Percentiles rank a stretch among this genome's conserved stretches.
These are phyloP conservation scores for Euclidia mi DNA, from an alignment of 2,888 invertebrate species.

Conservation along the genomic window DNA sequence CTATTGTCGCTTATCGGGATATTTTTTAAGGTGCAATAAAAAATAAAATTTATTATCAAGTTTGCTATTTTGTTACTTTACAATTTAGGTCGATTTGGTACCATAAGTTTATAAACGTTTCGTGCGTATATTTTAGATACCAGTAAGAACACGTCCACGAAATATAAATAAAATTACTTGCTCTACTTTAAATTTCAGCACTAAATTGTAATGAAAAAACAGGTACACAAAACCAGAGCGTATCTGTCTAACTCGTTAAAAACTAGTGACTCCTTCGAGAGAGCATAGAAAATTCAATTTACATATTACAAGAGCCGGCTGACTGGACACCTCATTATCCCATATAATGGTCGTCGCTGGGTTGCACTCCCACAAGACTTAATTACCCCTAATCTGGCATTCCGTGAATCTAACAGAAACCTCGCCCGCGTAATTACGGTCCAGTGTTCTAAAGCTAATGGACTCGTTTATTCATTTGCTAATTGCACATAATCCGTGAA, in stretches of 20 bases:
- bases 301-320: conserved; percentile 82
- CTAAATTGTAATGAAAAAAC: conserved; percentile 8
- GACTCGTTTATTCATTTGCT: conserved; percentile 82
- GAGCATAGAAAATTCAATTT: conserved; percentile 84
- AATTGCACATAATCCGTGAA: conserved; percentile 68
- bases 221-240: conserved; percentile 17
- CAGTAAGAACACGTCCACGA: too few relatives aligned
- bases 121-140: too few relatives aligned
- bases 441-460: conserved; percentile 80
- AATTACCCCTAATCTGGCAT: conserved; percentile 87
- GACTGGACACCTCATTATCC: conserved; percentile 88
- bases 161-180: neutral
- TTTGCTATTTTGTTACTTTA: too few relatives aligned
- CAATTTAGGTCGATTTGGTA: too few relatives aligned
- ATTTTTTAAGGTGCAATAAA: too few relatives aligned
- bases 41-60: too few relatives aligned
- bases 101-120: too few relatives aligned
- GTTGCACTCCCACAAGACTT: conserved; percentile 83
- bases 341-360: conserved; percentile 80
- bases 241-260: conserved; percentile 54
- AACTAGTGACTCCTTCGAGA: conserved; percentile 67
- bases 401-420: conserved; percentile 82
- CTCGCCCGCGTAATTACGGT: conserved; percentile 81
- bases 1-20: too few relatives aligned
- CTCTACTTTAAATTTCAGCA: conserved; percentile 1